Base-by-base conservation (phyloP, 2,888 invertebrate genomes). In the Campoplex capitator region DNA sequence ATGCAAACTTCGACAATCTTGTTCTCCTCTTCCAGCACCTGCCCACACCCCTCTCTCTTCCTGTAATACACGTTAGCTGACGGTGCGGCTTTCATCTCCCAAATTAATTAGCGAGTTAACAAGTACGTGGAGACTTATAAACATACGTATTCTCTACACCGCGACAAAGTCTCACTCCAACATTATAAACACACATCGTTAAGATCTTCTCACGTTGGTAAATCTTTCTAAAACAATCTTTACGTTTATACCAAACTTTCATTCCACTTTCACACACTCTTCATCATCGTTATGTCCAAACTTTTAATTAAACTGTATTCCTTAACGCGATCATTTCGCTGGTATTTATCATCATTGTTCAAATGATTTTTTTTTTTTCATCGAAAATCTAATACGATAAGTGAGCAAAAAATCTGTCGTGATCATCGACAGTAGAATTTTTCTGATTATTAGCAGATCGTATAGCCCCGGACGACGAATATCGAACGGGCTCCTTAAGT, bases 1-100 rank as follows among this genome's bases (percentile, higher is more conserved):
- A 86, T 89, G 88, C 75, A 90, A 90, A 91, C 88, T 91, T 90
- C 84, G 86, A 85, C 89, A 88, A 90, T 90, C 89, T 90, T 62
- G 16, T 16, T 32, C 62, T 16, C 62, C 32, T 32, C 62, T 62
- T 6, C 23, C 23, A 23, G 16, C 16, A 13, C 13, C 23, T 13
- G 6, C 32, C 2, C 16, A 23, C 23, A 23, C 23, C 23, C 23
- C 23, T 23, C 54, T 73, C 62, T 77, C 76, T 68, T 82, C 13
- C 62, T 67, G 32, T 78, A 73, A 38, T 54, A 42, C 51, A 73
- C 32, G 42, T 67, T 80, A 28, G 71, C 75, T 76, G 67, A 65
- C 79, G 86, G 54, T 75, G 73, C 56, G 70, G 74, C 78, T 79
- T 74, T 85, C 87, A 51, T 86, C 80, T 75, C 80, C 62, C 58